Base-by-base conservation (phyloP, 1,140 invertebrate genomes). In the Pararge aegeria region DNA sequence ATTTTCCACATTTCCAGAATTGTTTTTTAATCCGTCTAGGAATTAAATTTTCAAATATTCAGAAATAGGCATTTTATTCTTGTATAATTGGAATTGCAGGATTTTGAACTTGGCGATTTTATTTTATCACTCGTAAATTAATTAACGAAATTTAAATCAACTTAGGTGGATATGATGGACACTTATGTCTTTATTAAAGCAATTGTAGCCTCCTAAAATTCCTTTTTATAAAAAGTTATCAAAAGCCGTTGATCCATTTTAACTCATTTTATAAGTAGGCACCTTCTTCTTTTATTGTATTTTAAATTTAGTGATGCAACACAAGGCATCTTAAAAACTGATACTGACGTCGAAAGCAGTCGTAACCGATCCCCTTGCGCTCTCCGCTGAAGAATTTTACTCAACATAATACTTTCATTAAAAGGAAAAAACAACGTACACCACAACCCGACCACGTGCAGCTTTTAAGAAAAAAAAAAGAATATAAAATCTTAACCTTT, bases 401-500 rank as follows among this genome's bases (percentile, higher is more conserved):
- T 78, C 69, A 82, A 77, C 67, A 76, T 84, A 80, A 85, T 81
- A 85, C 80, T 85, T 86, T 81, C 72, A 61, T 83, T 70, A 75
- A 74, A 85, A 71, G 63, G 61, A 80, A 83, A 87, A 84, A 62
- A 68, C 70, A 44, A 55, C 53, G 58, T 78, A 70, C 74, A 84
- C 83, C 86, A 84, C 86, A 86, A 81, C 69, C 74, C 82, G 68
- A 87, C 82, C 86, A 89, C 86, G 86, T 89, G 83, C 86, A 89
- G 64, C 67, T 71, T 64, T 73, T 66, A 66, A 73, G 66, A 24
- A 74, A 60, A 60, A 75, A 80, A 83, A 78, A 80, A 83, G 71
- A 74, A 74, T 70, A 70, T 71, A 79, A 78, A 77, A 72, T 78
- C 70, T 75, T 68, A 65, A 70, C 61, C 53, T 80, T 85, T 86